Conservation (phyloP, 2,888 invertebrate species). For the Drosophila melanosoma region DNA sequence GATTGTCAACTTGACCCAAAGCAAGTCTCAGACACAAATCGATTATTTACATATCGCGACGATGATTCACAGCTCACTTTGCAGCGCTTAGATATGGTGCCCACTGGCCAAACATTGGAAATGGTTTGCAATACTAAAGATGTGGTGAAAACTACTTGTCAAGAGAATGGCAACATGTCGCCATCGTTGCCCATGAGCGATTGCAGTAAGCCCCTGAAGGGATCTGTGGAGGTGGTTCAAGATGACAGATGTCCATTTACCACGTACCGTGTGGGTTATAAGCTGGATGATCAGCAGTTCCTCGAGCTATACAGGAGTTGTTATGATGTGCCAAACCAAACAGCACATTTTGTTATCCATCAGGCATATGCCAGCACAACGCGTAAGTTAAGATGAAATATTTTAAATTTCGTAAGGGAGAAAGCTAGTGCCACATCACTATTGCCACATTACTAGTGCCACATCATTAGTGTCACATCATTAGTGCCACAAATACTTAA, state of each 20-base stretch:
- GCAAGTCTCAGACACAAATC: constrained; percentile 28
- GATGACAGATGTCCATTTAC: constrained; percentile 28
- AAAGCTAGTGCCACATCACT: not conserved
- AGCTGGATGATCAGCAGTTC: constrained; percentile 21
- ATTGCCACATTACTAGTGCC: too few species aligned
- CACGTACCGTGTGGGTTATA: constrained; percentile 53
- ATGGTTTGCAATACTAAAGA: constrained; percentile 35
- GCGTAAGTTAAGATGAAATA: constrained; percentile 34
- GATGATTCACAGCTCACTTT: not conserved
- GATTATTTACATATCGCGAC: constrained; percentile 34
- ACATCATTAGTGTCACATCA: too few species aligned
- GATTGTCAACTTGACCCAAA: constrained; percentile 30
- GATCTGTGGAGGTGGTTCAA: not conserved
- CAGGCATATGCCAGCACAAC: constrained; percentile 12
- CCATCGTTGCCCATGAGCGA: constrained; percentile 11
- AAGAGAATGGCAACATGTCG: constrained; percentile 2
- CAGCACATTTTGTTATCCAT: constrained; percentile 45
- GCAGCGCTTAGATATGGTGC: constrained; percentile 32
- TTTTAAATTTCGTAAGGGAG: too few species aligned
- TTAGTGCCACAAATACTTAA: not conserved
- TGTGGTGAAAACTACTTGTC: constrained; percentile 26
- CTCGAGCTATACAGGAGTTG: constrained; percentile 63
- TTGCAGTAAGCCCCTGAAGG: constrained; percentile 10
- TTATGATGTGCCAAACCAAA: constrained; percentile 16
- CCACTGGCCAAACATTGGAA: constrained; percentile 1